These are phyloP conservation scores for Panurus biarmicus DNA, from an alignment of 2,113 vertebrate species.

Conservation along the genomic window DNA sequence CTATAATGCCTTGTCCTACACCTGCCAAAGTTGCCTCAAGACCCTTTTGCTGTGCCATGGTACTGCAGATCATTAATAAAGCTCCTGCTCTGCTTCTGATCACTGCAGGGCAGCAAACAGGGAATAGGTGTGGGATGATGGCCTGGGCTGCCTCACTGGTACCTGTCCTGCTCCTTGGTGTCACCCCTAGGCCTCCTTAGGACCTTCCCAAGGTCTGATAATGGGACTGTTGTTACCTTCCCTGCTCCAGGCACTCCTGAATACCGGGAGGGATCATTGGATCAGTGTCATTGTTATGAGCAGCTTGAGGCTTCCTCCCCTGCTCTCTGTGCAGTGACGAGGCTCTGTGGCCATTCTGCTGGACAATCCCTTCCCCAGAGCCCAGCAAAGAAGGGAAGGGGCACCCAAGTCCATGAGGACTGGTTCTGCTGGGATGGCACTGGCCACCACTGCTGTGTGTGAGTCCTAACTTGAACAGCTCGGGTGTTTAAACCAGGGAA, in stretches of 20 bases:
- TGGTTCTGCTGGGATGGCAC: too few species aligned
- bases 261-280: not conserved
- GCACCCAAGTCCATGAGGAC: accelerated
- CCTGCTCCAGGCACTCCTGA: not conserved
- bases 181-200: not conserved
- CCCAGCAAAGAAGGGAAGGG: not conserved
- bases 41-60: not conserved
- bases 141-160: not conserved
- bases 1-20: slow-evolving; percentile 22
- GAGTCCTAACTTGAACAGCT: not conserved
- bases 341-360: not conserved
- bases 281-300: not conserved
- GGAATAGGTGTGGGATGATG: not conserved
- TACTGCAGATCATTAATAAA: not conserved
- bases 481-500: not conserved
- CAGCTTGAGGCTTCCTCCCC: not conserved
- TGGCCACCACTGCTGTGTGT: too few species aligned
- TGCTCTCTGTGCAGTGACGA: not conserved
- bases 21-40: slow-evolving; percentile 2
- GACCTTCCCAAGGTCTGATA: not conserved
- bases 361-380: not conserved
- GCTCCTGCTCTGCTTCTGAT: not conserved
- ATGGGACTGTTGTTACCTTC: too few species aligned
- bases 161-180: not conserved
- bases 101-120: not conserved